These are phyloP conservation scores for Neoarius graeffei DNA, from an alignment of 2,113 vertebrate genomes.

Conservation along the genomic window DNA sequence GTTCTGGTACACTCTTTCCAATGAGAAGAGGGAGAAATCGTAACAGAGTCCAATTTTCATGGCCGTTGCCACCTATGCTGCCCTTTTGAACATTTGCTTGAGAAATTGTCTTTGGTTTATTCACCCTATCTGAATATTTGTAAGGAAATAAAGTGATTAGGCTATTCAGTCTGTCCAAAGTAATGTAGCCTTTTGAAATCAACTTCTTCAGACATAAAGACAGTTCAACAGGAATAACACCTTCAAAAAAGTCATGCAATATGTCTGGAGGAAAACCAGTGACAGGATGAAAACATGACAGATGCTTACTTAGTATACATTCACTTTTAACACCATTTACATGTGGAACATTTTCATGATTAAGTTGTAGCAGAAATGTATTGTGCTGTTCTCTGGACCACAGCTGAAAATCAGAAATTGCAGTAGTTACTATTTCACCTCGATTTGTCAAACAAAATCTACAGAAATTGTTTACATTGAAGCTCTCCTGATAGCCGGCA, in stretches of 20 bases:
- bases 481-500: too few species aligned
- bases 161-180: background rate
- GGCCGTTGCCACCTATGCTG: background rate
- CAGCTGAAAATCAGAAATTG: too few species aligned
- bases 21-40: background rate
- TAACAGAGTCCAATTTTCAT: background rate
- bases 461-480: too few species aligned
- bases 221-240: background rate
- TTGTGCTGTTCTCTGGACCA: too few species aligned
- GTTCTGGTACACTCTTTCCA: background rate
- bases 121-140: background rate
- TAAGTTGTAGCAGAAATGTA: too few species aligned
- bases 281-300: background rate
- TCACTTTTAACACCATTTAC: background rate
- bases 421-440: too few species aligned
- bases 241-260: background rate
- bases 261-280: background rate
- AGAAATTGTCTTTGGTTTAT: background rate
- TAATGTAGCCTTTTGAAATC: background rate
- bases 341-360: too few species aligned
- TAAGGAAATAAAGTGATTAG: background rate
- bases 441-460: too few species aligned
- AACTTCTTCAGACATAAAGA: background rate
- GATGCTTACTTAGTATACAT: background rate
- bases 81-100: too few species aligned